A percentile compares a stretch with the other conserved stretches of the same genome.
These are phyloP conservation scores for Catocala fraxini DNA, from an alignment of 2,888 invertebrate genomes.

Conservation along the genomic window DNA sequence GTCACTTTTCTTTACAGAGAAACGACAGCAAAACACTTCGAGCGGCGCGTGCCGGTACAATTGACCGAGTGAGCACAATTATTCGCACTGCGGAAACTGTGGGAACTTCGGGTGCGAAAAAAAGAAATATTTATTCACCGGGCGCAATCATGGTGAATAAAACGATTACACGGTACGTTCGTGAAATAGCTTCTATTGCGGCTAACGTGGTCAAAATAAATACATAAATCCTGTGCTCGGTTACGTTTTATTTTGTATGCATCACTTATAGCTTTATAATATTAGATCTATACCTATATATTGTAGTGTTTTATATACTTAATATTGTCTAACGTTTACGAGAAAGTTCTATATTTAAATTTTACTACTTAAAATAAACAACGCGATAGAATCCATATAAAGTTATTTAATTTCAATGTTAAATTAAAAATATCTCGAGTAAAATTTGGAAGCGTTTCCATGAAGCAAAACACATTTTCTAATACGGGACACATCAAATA, in stretches of 20 bases:
- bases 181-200: conserved; percentile 61
- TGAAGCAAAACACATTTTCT: no score
- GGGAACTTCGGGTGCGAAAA: conserved; percentile 59
- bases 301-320: no score
- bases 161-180: conserved; percentile 70
- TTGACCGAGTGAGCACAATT: conserved; percentile 73
- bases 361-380: no score
- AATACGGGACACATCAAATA: no score
- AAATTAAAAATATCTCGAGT: no score
- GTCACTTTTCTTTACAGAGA: conserved; percentile 49
- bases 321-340: no score
- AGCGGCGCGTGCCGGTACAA: conserved; percentile 75
- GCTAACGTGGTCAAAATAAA: conserved; percentile 23
- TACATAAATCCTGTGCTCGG: conserved; percentile 7
- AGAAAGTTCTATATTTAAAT: no score
- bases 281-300: no score
- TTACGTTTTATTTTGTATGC: conserved; percentile 6
- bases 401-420: no score
- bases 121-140: conserved; percentile 77
- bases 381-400: no score
- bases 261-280: background rate
- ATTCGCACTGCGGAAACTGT: conserved; percentile 65
- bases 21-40: conserved; percentile 76
- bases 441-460: no score
- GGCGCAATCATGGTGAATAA: conserved; percentile 74